Evolutionary conservation across 2,797 vertebrate genomes (phyloP), one percentile per base, ranked within the genome.

Genomic region (Halcyon chelicuti): DNA sequence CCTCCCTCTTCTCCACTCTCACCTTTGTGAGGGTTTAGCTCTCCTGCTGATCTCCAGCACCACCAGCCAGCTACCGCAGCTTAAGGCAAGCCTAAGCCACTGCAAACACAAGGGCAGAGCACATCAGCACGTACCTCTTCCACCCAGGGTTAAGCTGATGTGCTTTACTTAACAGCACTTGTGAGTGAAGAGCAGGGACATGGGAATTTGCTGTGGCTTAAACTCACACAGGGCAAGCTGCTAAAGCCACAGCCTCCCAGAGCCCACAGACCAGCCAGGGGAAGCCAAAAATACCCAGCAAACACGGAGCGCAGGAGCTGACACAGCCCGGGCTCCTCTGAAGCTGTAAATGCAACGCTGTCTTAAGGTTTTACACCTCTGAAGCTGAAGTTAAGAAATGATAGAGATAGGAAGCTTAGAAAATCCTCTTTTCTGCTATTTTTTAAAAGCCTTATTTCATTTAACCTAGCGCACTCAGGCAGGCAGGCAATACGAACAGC

Each of bases 161-260:
- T 3, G 4, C 88, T 96, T 90, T 92, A 92, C 80, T 95, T 96
- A 86, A 94, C 87, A 93, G 57, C 85, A 82, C 84, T 89, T 46
- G 63, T 6, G 78, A 90, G 89, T 72, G 70, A 60, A 84, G 88
- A 95, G 86, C 93, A 70, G 62, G 40, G 60, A 81, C 5, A 4
- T 15, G 58, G 83, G 83, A 95, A 90, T 94, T 92, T 93, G 63
- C 78, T 40, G 79, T 37, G 73, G 88, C 83, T 90, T 91, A 96
- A 92, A 89, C 6, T 3, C 0, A 51, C 58, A 90, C n/a, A 84
- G 74, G 71, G 81, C 61, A 91, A 71, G 81, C 72, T 47, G 44
- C 68, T 92, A 94, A 94, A 94, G 81, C 78, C 51, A 39, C 67
- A 58, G 80, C 26, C 14, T 71, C 81, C 46, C 2, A 5, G n/a